Evolutionary conservation across 2,888 invertebrate genomes (phyloP), one percentile per base, ranked within the genome.

Genomic region (Aporophyla lueneburgensis): DNA sequence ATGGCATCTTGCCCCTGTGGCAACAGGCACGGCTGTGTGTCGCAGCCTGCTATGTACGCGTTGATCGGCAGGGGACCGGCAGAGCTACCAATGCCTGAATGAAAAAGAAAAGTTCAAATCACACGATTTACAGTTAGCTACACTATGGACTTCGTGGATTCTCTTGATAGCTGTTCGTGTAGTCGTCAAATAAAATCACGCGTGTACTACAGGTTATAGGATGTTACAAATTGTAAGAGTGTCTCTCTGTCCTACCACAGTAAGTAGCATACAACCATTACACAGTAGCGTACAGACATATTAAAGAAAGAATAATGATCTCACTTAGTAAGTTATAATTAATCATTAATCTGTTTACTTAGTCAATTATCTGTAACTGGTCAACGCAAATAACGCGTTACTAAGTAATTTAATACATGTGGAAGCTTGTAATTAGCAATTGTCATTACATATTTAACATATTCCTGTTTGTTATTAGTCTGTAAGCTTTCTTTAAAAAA

Each of bases 21-120:
- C 19, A 93, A 73, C 5, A n/a, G 27, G 78, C 94, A 94, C 0
- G 94, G 93, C 0, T 89, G 89, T 0, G 53, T 73, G 4, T 5
- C 3, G 76, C 94, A 94, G 5, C 90, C 91, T 5, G 75, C 84
- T 12, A 94, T 82, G 71, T 91, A 74, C 12, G 87, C 81, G 84
- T 92, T 90, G 9, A 92, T 67, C 0, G 94, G 94, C 1, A 90
- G 76, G 0, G 75, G 81, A 0, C 87, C 91, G 0, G 49, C 24
- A 51, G 85, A 56, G 12, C 4, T 6, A 2, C 21, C 19, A 0
- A 71, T 9, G 49, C 91, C 91, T 92, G 78, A 0, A 40, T 21
- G 21, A 7, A 46, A 70, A 58, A 27, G 16, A n/a, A 54, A n/a
- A 43, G 0, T 21, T 40, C 0, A 5, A 27, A 40, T 2, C n/a